phyloP scores from a whole-genome alignment of 2,888 invertebrate species.

The Rhimphoctona megacephalus region DNA sequence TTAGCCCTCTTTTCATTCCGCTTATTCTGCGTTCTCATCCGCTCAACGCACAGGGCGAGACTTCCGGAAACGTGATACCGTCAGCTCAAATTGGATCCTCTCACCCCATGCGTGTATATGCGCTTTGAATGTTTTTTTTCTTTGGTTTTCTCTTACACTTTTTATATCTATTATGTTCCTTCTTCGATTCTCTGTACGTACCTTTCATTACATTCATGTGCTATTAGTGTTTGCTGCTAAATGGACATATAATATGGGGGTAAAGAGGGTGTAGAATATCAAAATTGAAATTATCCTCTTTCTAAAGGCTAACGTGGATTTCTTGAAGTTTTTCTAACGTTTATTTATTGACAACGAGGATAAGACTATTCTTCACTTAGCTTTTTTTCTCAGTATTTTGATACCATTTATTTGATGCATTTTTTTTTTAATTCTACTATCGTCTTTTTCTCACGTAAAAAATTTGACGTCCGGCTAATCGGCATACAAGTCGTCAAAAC shows the following conservation, averaged over 20 bases:
- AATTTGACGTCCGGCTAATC: neutral
- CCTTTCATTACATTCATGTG: slow-evolving; percentile 23
- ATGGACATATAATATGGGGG: slow-evolving; percentile 59
- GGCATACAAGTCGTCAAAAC: neutral
- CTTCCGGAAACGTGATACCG: slow-evolving; percentile 79
- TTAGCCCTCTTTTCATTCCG: slow-evolving; percentile 49
- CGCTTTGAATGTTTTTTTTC: slow-evolving; percentile 48
- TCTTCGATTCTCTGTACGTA: slow-evolving; percentile 23
- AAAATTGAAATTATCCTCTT: slow-evolving; percentile 43
- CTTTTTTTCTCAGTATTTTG: neutral
- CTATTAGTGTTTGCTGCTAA: slow-evolving; percentile 56
- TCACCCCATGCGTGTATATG: slow-evolving; percentile 62
- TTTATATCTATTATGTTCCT: slow-evolving; percentile 27
- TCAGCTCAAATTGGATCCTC: slow-evolving; percentile 74
- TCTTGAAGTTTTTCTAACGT: neutral
- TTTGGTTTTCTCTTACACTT: slow-evolving; percentile 24
- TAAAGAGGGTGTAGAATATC: slow-evolving; percentile 4
- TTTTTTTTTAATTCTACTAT: neutral
- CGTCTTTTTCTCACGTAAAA: neutral
- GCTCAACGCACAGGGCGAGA: slow-evolving; percentile 40
- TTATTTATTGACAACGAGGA: neutral
- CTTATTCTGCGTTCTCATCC: slow-evolving; percentile 7
- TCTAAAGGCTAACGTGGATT: slow-evolving; percentile 15
- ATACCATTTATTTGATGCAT: slow-evolving; percentile 1
- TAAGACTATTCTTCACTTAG: neutral